A percentile compares a stretch with the other conserved stretches of the same genome.
phyloP scores from a whole-genome alignment of 2,797 vertebrate genomes.

The Champsocephalus gunnari region DNA sequence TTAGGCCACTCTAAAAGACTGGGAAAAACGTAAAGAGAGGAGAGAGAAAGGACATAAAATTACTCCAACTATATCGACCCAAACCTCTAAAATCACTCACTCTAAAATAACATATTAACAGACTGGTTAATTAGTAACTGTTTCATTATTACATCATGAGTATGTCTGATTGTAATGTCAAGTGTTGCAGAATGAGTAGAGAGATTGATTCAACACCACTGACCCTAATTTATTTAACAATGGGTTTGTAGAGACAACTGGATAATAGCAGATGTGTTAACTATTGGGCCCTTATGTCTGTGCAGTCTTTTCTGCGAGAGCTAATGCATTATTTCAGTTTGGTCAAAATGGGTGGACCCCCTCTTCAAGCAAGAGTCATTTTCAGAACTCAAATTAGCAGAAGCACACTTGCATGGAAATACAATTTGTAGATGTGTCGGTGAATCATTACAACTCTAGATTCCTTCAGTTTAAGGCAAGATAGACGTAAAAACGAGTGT shows the following conservation, averaged over 20 bases:
- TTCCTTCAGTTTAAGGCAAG: no score
- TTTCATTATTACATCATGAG: slow-evolving; percentile 49
- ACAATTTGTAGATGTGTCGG: background rate
- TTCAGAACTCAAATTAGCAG: background rate
- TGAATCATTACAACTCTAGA: background rate
- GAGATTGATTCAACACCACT: slow-evolving; percentile 29
- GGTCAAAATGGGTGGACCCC: background rate
- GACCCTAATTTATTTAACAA: slow-evolving; percentile 24
- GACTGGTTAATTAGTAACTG: slow-evolving; percentile 62
- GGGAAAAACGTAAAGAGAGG: slow-evolving; percentile 50
- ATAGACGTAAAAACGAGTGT: no score
- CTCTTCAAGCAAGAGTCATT: background rate
- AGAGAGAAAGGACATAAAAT: slow-evolving; percentile 57
- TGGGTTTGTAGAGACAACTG: slow-evolving; percentile 19
- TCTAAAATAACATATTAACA: slow-evolving; percentile 61
- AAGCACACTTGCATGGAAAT: no score
- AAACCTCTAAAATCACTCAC: slow-evolving; percentile 42
- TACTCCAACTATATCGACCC: slow-evolving; percentile 53
- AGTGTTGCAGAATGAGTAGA: slow-evolving; percentile 31
- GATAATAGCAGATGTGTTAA: slow-evolving; percentile 3
- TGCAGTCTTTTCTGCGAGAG: background rate
- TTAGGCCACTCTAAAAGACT: slow-evolving; percentile 74
- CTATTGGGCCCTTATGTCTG: background rate
- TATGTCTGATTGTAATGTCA: slow-evolving; percentile 60
- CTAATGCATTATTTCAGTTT: background rate